A percentile compares a stretch with the other conserved stretches of the same genome.
phyloP scores from a whole-genome alignment of 30 jellyfish, hydroid and myxozoan genomes.

The Morbakka virulenta region DNA sequence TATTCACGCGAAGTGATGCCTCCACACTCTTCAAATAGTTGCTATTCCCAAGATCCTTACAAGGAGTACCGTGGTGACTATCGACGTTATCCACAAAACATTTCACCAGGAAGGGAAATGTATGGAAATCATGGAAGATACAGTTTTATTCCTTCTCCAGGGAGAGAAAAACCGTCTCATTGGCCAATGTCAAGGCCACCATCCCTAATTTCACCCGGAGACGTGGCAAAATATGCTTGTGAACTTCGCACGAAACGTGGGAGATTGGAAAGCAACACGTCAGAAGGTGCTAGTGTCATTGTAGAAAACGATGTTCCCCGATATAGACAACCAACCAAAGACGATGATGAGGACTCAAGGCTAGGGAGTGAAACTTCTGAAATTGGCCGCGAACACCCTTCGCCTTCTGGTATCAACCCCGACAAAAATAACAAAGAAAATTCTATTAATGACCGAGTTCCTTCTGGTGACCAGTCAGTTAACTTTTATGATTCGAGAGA shows the following conservation, averaged over 20 bases:
- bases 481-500: no score
- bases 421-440: no score
- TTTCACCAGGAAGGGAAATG: not conserved
- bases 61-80: not conserved
- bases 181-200: slow-evolving; percentile 59
- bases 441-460: no score
- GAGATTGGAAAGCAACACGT: slow-evolving; percentile 59
- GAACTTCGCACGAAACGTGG: slow-evolving; percentile 20
- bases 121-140: not conserved
- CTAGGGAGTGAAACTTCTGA: not conserved
- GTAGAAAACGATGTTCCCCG: not conserved
- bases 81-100: not conserved
- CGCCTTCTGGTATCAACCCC: no score
- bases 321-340: not conserved
- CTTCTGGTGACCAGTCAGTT: no score
- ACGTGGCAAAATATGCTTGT: slow-evolving; percentile 5
- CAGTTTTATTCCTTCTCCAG: slow-evolving; percentile 42
- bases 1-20: not conserved
- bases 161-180: slow-evolving; percentile 37
- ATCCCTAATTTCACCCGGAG: slow-evolving; percentile 55
- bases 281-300: slow-evolving; percentile 44
- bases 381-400: not conserved
- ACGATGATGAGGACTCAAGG: not conserved
- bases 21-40: not conserved
- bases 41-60: not conserved